Evolutionary conservation across 1,140 invertebrate species (phyloP), one percentile per base, ranked within the genome.

Genomic region (Euwallacea similis): DNA sequence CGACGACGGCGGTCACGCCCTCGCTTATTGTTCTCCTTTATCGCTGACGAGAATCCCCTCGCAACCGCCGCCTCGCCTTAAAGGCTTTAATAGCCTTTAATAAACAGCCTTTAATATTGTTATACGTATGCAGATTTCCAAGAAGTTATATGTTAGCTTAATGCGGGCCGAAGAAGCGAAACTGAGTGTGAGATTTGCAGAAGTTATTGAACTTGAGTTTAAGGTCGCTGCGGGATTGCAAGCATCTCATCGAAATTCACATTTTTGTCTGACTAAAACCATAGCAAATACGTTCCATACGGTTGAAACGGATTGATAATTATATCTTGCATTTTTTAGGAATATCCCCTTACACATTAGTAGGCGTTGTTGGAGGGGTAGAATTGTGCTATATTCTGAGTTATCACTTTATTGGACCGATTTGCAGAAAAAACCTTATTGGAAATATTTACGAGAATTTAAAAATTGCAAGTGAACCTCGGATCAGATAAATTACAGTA

Each of bases 11-110:
- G 71, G 56, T 56, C 71, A 68, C 71, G 54, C 66, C 54, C 21
- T 41, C 66, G 41, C 66, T 13, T 68, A 68, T 68, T 68, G 66
- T 68, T 68, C 64, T 16, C 47, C 54, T 66, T 66, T 66, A 46
- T 66, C 16, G 47, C 69, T 15, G 47, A 11, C 62, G 21, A 67
- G 47, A 66, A 47, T 16, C 42, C 42, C 58, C 42, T 60, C 58
- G 21, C 21, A 9, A 7, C 42, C 13, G 42, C 42, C 42, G 33
- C 44, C 55, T 42, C 61, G 9, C 41, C 47, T 67, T 53, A 16
- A 66, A 68, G 41, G 62, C 69, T 66, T 42, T 41, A 42, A 46
- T 58, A 46, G n/a, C 53, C 8, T 21, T 62, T 16, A 16, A 60
- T 16, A 60, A 60, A 11, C 46, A 50, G 13, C 46, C 13, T 11